phyloP scores from a whole-genome alignment of 2,797 vertebrate species.

The Syndactyla subalaris region DNA sequence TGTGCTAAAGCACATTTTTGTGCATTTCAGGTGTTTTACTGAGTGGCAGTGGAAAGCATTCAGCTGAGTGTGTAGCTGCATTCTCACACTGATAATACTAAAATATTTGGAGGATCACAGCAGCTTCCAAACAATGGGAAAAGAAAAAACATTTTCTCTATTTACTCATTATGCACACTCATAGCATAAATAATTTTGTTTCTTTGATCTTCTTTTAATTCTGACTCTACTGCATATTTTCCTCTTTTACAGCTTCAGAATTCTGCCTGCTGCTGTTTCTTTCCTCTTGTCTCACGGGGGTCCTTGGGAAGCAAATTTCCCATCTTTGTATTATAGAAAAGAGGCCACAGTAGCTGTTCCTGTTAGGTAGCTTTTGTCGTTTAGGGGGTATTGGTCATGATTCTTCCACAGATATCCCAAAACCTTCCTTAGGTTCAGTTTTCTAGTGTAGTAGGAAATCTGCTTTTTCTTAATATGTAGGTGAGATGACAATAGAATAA shows the following conservation, averaged over 20 bases:
- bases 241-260: not conserved
- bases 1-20: not conserved
- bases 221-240: not conserved
- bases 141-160: not conserved
- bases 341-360: not conserved
- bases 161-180: not conserved
- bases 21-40: not conserved
- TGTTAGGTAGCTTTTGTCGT: not conserved
- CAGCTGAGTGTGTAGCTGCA: not conserved
- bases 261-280: not conserved
- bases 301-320: not conserved
- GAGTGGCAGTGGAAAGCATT: not conserved
- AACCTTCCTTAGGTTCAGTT: not conserved
- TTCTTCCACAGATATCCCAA: not conserved
- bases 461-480: not conserved
- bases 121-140: not conserved
- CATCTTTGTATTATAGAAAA: not conserved
- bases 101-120: not conserved
- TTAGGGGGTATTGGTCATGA: not conserved
- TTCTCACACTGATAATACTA: not conserved
- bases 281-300: not conserved
- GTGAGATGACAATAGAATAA: not conserved
- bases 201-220: not conserved
- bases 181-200: not conserved
- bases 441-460: not conserved